phyloP scores from a whole-genome alignment of 2,113 vertebrate species.

The Scalopus aquaticus region DNA sequence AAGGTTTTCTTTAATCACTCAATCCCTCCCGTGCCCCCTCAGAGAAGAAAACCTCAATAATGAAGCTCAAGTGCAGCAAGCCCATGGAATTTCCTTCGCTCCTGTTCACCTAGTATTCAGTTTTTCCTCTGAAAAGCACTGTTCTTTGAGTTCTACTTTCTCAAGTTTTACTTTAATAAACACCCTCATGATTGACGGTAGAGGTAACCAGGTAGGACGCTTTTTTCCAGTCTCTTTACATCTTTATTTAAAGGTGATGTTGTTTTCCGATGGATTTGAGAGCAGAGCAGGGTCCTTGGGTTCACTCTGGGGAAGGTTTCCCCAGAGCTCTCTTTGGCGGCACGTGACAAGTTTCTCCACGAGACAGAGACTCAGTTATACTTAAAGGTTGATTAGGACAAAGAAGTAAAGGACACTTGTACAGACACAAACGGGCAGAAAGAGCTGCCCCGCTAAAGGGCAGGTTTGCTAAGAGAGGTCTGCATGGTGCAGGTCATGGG shows the following conservation, averaged over 20 bases:
- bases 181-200: not conserved
- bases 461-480: too few relatives aligned
- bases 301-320: too few relatives aligned
- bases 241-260: not conserved
- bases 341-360: too few relatives aligned
- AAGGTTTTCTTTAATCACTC: conserved; percentile 63
- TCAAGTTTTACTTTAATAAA: not conserved
- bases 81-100: not conserved
- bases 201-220: not conserved
- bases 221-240: not conserved
- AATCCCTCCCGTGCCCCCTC: conserved; percentile 57
- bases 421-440: too few relatives aligned
- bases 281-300: too few relatives aligned
- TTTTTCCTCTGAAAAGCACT: conserved; percentile 16
- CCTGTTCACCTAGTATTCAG: conserved; percentile 2
- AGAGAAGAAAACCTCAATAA: conserved; percentile 39
- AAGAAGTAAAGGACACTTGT: too few relatives aligned
- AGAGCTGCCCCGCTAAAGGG: too few relatives aligned
- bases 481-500: too few relatives aligned
- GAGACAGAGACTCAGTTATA: too few relatives aligned
- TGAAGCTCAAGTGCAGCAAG: conserved; percentile 34
- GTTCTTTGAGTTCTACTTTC: not conserved
- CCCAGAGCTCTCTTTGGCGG: too few relatives aligned
- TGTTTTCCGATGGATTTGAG: too few relatives aligned
- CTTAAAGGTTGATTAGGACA: too few relatives aligned